Conservation (phyloP, 2,888 invertebrate genomes). For the Brenthis daphne region DNA sequence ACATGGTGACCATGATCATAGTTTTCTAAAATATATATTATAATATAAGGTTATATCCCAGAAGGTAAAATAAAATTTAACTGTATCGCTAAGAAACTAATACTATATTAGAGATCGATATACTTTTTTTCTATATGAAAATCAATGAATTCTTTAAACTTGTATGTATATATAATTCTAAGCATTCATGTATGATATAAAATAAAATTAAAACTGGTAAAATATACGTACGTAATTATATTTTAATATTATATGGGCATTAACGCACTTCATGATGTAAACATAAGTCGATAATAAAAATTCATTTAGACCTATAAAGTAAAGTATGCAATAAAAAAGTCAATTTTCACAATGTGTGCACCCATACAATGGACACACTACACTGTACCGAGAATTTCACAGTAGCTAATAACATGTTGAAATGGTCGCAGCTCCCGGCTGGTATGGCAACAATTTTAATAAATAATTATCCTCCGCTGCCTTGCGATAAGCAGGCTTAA, state of each 20-base stretch:
- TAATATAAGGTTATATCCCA: no score
- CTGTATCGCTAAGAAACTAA: no score
- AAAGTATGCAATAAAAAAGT: constrained; percentile 11
- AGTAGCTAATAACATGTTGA: constrained; percentile 51
- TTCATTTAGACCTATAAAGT: background rate
- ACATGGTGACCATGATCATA: constrained; percentile 29
- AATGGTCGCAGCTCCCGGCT: constrained; percentile 47
- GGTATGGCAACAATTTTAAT: constrained; percentile 72
- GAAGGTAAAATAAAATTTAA: no score
- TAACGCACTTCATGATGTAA: background rate
- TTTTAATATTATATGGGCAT: background rate
- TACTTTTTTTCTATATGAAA: no score
- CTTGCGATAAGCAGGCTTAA: constrained; percentile 63
- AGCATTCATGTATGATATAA: no score
- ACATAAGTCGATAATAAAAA: background rate
- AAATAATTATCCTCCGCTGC: constrained; percentile 68
- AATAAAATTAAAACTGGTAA: no score
- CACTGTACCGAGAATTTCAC: constrained; percentile 53
- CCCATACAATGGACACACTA: constrained; percentile 46
- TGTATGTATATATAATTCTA: no score
- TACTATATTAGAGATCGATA: no score
- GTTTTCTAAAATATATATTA: background rate
- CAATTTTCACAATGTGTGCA: constrained; percentile 32
- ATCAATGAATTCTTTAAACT: no score
- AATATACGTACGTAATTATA: background rate